Percentiles rank a stretch among this genome's conserved stretches.
Conservation (phyloP, 2,888 invertebrate species). For the Eilema sororculum region DNA sequence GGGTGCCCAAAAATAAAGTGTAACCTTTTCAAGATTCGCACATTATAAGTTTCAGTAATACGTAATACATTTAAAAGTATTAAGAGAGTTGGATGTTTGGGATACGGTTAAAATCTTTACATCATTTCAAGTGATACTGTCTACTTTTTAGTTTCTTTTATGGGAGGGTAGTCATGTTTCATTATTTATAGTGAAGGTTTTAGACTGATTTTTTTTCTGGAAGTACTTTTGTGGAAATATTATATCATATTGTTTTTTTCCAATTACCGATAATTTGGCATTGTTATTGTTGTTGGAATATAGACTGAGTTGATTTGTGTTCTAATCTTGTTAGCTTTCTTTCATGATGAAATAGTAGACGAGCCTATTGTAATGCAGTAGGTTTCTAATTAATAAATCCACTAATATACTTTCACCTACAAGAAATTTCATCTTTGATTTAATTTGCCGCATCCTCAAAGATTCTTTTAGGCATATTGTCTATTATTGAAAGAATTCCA, state of each 20-base stretch:
- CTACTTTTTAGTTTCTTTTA: neutral
- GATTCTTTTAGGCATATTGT: neutral
- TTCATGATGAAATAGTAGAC: too few species aligned
- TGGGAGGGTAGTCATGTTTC: neutral
- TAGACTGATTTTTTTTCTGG: neutral
- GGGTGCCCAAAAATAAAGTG: neutral
- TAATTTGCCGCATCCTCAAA: neutral
- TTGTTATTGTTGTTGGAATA: neutral
- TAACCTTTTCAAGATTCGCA: neutral
- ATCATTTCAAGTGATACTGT: neutral
- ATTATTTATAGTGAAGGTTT: neutral
- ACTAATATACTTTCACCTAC: neutral
- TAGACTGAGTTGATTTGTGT: too few species aligned
- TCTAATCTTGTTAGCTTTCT: too few species aligned
- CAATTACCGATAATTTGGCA: neutral
- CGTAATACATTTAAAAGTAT: neutral
- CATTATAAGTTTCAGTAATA: neutral
- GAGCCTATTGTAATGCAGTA: too few species aligned
- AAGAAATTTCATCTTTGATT: neutral
- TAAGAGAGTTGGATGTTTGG: too few species aligned
- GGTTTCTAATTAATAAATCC: neutral
- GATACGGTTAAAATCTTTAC: too few species aligned
- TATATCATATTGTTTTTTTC: neutral
- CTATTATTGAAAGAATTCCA: slow-evolving; percentile 9
- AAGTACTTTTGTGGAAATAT: neutral